These are phyloP conservation scores for Lepidotrigona ventralis DNA, from an alignment of 1,140 invertebrate genomes.

Conservation along the genomic window DNA sequence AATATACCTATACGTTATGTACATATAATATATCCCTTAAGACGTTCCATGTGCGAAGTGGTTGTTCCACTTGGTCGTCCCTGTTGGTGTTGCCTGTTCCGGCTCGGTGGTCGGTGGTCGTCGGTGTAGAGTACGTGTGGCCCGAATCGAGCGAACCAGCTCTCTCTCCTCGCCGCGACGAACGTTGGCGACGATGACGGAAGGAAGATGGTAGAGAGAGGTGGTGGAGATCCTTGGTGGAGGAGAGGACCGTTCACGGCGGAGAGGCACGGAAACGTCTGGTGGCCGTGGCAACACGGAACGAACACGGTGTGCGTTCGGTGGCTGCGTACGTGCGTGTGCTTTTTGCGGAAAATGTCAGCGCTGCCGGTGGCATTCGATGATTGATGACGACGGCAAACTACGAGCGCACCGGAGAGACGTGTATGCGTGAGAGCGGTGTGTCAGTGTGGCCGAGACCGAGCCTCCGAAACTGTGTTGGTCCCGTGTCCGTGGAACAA, in stretches of 20 bases:
- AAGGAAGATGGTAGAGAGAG: slow-evolving; percentile 19
- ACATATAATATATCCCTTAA: background rate
- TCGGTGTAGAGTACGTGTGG: background rate
- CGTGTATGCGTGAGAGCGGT: slow-evolving; percentile 44
- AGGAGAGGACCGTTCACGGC: slow-evolving; percentile 33
- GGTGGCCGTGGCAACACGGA: slow-evolving; percentile 28
- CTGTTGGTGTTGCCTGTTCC: background rate
- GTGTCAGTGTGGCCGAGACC: slow-evolving; percentile 45
- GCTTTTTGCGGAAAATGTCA: slow-evolving; percentile 72
- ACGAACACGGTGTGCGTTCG: slow-evolving; percentile 52
- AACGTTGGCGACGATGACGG: background rate
- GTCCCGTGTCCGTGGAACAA: slow-evolving; percentile 50
- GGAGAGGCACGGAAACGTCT: slow-evolving; percentile 10
- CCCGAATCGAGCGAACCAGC: background rate
- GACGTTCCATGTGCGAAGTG: background rate
- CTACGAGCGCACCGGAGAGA: slow-evolving; percentile 16
- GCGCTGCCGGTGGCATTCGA: slow-evolving; percentile 75
- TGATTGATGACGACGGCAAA: slow-evolving; percentile 77
- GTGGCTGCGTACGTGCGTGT: slow-evolving; percentile 60
- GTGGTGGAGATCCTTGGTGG: slow-evolving; percentile 11
- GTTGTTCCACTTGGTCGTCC: background rate
- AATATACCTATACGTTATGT: too few species aligned
- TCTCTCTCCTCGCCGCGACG: background rate
- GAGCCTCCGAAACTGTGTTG: background rate
- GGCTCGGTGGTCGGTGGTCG: too few species aligned